These are phyloP conservation scores for Volucella bombylans DNA, from an alignment of 2,888 invertebrate genomes.

Conservation along the genomic window DNA sequence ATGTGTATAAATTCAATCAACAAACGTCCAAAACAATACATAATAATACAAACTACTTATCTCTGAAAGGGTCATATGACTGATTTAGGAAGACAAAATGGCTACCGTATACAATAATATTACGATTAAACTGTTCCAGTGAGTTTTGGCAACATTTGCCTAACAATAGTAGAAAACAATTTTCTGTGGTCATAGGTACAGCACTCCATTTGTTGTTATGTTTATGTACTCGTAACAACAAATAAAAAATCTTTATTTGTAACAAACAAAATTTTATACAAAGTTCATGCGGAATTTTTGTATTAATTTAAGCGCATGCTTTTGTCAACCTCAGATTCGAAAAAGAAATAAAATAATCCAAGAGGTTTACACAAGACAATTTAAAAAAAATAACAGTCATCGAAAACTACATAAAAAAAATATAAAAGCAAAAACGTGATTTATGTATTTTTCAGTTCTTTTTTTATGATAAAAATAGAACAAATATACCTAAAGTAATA, in stretches of 20 bases:
- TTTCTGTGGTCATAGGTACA: slow-evolving; percentile 20
- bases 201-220: neutral
- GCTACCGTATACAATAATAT: too few species aligned
- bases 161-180: slow-evolving; percentile 10
- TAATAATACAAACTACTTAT: too few species aligned
- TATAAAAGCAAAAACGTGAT: slow-evolving; percentile 40
- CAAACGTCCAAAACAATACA: too few species aligned
- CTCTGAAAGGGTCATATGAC: too few species aligned
- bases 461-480: neutral
- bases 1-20: too few species aligned
- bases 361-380: slow-evolving; percentile 54
- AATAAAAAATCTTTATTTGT: slow-evolving; percentile 1
- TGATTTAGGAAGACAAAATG: too few species aligned
- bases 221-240: neutral
- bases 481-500: too few species aligned
- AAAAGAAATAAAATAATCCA: slow-evolving; percentile 33
- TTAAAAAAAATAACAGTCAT: slow-evolving; percentile 41
- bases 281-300: too few species aligned
- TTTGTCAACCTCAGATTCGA: slow-evolving; percentile 35
- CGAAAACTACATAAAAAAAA: slow-evolving; percentile 20
- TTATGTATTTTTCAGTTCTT: slow-evolving; percentile 13
- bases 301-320: slow-evolving; percentile 20
- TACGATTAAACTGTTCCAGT: too few species aligned
- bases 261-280: slow-evolving; percentile 30
- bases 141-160: too few species aligned